phyloP scores from a whole-genome alignment of 2,888 invertebrate species.

The Stenchaetothrips biformis region DNA sequence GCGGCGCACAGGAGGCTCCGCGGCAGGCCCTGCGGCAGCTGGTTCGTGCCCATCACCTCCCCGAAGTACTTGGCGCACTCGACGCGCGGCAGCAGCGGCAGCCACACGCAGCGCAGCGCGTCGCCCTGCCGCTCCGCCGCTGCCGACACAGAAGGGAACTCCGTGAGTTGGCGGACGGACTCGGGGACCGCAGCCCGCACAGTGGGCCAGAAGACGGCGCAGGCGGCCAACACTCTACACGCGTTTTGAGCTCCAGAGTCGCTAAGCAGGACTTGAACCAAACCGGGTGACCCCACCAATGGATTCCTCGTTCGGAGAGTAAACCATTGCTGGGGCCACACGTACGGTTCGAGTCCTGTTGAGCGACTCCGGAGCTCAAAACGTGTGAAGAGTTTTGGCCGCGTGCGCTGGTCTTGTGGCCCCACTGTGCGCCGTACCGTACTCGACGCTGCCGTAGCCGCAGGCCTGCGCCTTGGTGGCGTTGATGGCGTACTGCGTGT shows the following conservation, averaged over 20 bases:
- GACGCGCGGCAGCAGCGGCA: not conserved
- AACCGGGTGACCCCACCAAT: too few species aligned
- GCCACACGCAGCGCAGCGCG: constrained; percentile 1
- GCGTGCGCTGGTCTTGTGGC: too few species aligned
- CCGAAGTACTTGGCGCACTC: not conserved
- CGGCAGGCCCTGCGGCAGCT: not conserved
- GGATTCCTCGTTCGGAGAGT: too few species aligned
- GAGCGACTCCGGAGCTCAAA: too few species aligned
- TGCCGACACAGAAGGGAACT: not conserved
- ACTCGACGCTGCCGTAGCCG: not conserved
- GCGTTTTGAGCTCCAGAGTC: too few species aligned
- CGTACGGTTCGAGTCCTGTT: too few species aligned
- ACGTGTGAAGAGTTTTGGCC: too few species aligned
- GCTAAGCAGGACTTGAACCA: too few species aligned
- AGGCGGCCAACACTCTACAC: too few species aligned
- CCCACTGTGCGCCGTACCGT: not conserved
- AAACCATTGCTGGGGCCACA: too few species aligned
- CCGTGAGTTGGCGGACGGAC: not conserved
- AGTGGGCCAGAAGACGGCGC: not conserved
- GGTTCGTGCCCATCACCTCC: not conserved
- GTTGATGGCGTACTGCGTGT: not conserved
- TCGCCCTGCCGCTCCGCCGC: not conserved
- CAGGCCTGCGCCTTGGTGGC: not conserved
- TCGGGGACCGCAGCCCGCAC: not conserved
- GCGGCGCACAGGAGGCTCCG: constrained; percentile 6